Evolutionary conservation across 1,140 invertebrate genomes (phyloP), one percentile per base, ranked within the genome.

Genomic region (Babylonia areolata): DNA sequence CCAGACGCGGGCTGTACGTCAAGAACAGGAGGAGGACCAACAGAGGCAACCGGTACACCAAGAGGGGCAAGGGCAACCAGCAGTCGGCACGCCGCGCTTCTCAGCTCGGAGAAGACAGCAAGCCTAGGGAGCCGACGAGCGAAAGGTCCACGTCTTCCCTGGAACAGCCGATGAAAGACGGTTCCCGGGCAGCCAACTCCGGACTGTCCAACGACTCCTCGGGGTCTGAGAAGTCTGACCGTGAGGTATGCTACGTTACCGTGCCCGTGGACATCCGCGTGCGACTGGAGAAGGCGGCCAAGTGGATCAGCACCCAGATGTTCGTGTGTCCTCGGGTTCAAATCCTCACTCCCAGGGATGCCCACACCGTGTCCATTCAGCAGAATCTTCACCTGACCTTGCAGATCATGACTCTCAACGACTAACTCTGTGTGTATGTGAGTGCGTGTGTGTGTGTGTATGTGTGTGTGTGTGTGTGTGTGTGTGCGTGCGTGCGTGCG

Each of bases 221-320:
- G n/a, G 37, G 37, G 17, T 77, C 75, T 0, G 37, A 77, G 71
- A 33, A 6, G 71, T 73, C 71, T 15, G 37, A 40, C 20, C 17
- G 35, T 40, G 37, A 40, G 5, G 39, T 40, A 9, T 77, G 75
- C 37, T 77, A 77, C 37, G 37, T 77, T 17, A 77, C 37, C 11
- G 37, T 40, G 23, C 75, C 75, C 37, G 28, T 40, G 20, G 75
- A 77, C 37, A 77, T 77, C 37, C 75, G 75, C 75, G 37, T 40
- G 75, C 40, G 75, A 23, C 75, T 77, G 75, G 75, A 40, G 75
- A 77, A 77, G 37, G 75, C 31, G 75, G 35, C 75, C 35, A 77
- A 77, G 37, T 77, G 75, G 75, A 20, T 77, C 15, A 23, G 37
- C 75, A 40, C 35, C 37, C 75, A 77, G 75, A 17, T 77, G 35